Base-by-base conservation (phyloP, 2,113 vertebrate genomes). In the Neodon shergylaensis region DNA sequence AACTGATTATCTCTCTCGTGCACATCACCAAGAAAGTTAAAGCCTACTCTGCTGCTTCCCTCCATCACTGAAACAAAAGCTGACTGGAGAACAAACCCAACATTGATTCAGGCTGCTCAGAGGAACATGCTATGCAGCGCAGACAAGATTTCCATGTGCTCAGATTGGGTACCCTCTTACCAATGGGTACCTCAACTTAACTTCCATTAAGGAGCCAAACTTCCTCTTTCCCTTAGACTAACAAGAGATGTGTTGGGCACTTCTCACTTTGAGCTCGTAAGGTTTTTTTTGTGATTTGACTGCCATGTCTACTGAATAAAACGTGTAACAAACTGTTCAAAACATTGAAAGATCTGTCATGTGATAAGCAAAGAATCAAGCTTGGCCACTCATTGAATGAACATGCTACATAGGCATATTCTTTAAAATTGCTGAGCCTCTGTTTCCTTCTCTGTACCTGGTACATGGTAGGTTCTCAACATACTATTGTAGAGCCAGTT, bases 11-110 rank as follows among this genome's bases (percentile, higher is more conserved):
- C 52, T n/a, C 36, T 22, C 76, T 94, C 77, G 90, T 66, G 31
- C 92, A 89, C 7, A 36, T 79, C 47, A 33, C 68, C 89, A 83
- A 91, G 72, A 89, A 96, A 94, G 63, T 44, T 54, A 92, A 88
- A 47, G 54, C 79, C 70, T 92, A 74, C 52, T n/a, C 76, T n/a
- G 44, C 28, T 77, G 47, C 52, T 86, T 97, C 11, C 36, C 7
- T 12, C 36, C 39, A 89, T 85, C 39, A 86, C 4, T 7, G 33
- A 82, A 81, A 83, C 33, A 83, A 52, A 74, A 91, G 36, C 31
- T 93, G 83, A n/a, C 36, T n/a, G 3, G n/a, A 52, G 77, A 96
- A 92, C 28, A 44, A 92, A 39, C 42, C 26, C 73, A 83, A 54
- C 6, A 10, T 66, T 16, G 74, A 61, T 42, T 63, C 36, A 93